phyloP scores from a whole-genome alignment of 2,888 invertebrate genomes.

The Drosophila ezoana region DNA sequence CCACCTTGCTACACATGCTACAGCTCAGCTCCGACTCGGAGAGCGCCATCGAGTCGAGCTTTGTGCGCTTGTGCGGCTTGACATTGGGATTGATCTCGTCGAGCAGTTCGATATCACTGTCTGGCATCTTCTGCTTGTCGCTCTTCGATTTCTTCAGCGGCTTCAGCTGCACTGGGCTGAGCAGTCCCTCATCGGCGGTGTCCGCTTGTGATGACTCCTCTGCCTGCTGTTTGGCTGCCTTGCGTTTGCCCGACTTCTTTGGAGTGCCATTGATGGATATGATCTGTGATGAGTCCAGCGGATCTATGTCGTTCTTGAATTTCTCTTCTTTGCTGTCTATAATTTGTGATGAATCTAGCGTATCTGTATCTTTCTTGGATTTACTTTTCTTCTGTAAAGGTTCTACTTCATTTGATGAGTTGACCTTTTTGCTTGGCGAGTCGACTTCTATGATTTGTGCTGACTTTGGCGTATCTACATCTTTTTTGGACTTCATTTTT shows the following conservation, averaged over 20 bases:
- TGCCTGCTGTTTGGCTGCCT: neutral
- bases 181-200: neutral
- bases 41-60: conserved; percentile 19
- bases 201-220: conserved; percentile 9
- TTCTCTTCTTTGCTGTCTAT: neutral
- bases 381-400: neutral
- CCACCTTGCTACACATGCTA: conserved; percentile 44
- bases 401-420: neutral
- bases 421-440: conserved; percentile 1
- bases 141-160: conserved; percentile 1
- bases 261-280: conserved; percentile 3
- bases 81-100: conserved; percentile 56
- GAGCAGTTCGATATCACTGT: conserved; percentile 23
- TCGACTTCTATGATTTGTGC: neutral
- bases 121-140: neutral
- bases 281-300: neutral
- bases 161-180: neutral
- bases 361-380: neutral
- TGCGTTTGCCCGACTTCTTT: conserved; percentile 16
- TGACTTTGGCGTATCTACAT: neutral
- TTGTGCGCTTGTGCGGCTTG: conserved; percentile 55
- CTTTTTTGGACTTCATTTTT: neutral
- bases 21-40: conserved; percentile 44
- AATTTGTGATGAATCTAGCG: neutral
- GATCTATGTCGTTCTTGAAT: neutral